Base-by-base conservation (phyloP, 2,113 vertebrate genomes). In the Ptilonorhynchus violaceus region DNA sequence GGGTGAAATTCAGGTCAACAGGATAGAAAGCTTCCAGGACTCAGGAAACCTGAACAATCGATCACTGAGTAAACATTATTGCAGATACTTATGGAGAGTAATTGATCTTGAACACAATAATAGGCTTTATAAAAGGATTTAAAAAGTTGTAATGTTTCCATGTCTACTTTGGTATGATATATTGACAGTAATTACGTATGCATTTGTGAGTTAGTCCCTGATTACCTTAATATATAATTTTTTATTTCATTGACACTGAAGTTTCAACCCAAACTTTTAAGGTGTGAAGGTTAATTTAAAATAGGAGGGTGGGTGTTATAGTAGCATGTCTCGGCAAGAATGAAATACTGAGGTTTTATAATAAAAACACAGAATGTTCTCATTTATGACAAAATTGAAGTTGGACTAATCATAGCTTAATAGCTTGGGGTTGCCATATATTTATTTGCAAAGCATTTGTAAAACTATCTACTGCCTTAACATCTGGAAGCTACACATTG, bases 1-100 rank as follows among this genome's bases (percentile, higher is more conserved):
- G 94, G 97, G 95, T 97, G 95, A 97, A 97, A 94, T 96, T 96
- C 62, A 90, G 86, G 85, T 98, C 94, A 97, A 91, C 74, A 94
- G 94, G 91, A 96, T 89, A 97, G 93, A 96, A 94, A 77, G 62
- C 87, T 97, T 96, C 89, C 94, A 97, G 58, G 74, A 66, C 93
- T 93, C 92, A 77, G 96, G 83, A 97, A 97, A 95, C 95, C 75
- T 95, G 93, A 97, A 69, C 92, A 96, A 94, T 96, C 85, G 93
- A 96, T 98, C 93, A 95, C 76, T 56, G 66, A 88, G 70, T 94
- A 97, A 95, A 96, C 83, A 97, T 96, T 91, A 93, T 91, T 95
- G 84, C 93, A 92, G 83, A 84, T 97, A 89, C 89, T 89, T 94
- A 92, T 12, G 37, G 63, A 66, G 72, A 62, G 63, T 91, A 80